phyloP scores from a whole-genome alignment of 2,797 vertebrate species.

The Xenops minutus region DNA sequence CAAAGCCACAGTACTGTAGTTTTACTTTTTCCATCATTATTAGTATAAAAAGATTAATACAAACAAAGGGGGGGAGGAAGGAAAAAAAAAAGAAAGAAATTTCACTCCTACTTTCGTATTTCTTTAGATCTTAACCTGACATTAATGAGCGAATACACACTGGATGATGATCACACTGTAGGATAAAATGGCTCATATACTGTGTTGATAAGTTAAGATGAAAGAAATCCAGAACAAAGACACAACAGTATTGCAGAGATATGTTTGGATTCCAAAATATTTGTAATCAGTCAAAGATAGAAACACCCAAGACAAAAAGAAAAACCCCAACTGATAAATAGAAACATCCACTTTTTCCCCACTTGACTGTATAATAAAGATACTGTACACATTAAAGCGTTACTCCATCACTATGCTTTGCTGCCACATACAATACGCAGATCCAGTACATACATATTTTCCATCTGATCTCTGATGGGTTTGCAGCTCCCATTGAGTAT shows the following conservation, averaged over 20 bases:
- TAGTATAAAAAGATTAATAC: constrained; percentile 42
- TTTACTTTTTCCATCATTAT: constrained; percentile 41
- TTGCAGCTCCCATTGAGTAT: background rate
- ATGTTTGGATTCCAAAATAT: constrained; percentile 76
- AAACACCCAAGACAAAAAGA: constrained; percentile 68
- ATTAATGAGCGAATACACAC: constrained; percentile 66
- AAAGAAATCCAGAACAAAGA: constrained; percentile 76
- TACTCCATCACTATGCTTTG: background rate
- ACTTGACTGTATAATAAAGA: constrained; percentile 54
- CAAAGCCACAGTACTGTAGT: background rate
- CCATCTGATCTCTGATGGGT: constrained; percentile 10
- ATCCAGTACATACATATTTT: constrained; percentile 23
- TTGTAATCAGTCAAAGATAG: constrained; percentile 73
- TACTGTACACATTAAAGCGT: constrained; percentile 35
- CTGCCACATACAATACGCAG: constrained; percentile 23
- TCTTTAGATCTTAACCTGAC: constrained; percentile 66
- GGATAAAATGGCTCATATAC: constrained; percentile 64
- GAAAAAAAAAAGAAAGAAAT: background rate
- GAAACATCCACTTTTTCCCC: constrained; percentile 36
- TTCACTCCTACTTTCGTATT: constrained; percentile 1
- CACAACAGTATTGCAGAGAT: constrained; percentile 70
- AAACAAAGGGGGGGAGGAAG: background rate
- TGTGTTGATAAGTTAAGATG: constrained; percentile 76
- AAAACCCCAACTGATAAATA: constrained; percentile 40
- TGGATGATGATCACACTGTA: constrained; percentile 50